Percentiles rank a stretch among this genome's conserved stretches.
These are phyloP conservation scores for Apamea anceps DNA, from an alignment of 2,888 invertebrate genomes.

Conservation along the genomic window DNA sequence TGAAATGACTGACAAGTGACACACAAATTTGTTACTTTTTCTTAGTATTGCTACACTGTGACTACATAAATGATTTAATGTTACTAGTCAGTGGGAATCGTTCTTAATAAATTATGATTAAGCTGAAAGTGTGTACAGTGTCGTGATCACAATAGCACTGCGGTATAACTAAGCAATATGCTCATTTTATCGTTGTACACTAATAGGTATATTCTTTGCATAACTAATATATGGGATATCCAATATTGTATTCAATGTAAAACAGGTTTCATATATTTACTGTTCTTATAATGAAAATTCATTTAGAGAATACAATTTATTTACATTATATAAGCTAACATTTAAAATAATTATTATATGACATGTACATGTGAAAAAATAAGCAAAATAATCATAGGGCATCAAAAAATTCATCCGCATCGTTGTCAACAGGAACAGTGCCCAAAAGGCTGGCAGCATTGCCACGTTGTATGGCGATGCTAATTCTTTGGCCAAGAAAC, in stretches of 20 bases:
- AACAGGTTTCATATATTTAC: neutral
- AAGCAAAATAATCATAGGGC: no score
- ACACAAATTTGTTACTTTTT: constrained; percentile 1
- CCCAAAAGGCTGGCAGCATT: no score
- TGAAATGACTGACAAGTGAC: neutral
- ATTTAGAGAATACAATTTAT: neutral
- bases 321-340: no score
- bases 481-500: no score
- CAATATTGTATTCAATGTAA: neutral
- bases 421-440: no score
- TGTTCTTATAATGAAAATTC: neutral
- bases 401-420: no score
- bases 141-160: constrained; percentile 3
- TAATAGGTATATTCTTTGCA: neutral
- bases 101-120: constrained; percentile 1
- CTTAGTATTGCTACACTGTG: neutral
- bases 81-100: neutral
- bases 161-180: neutral
- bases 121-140: constrained; percentile 8
- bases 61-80: neutral
- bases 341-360: no score
- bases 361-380: no score
- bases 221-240: constrained; percentile 2
- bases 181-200: constrained; percentile 28
- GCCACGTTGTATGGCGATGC: no score